These are phyloP conservation scores for Lamproptera curius DNA, from an alignment of 2,888 invertebrate genomes.

Conservation along the genomic window DNA sequence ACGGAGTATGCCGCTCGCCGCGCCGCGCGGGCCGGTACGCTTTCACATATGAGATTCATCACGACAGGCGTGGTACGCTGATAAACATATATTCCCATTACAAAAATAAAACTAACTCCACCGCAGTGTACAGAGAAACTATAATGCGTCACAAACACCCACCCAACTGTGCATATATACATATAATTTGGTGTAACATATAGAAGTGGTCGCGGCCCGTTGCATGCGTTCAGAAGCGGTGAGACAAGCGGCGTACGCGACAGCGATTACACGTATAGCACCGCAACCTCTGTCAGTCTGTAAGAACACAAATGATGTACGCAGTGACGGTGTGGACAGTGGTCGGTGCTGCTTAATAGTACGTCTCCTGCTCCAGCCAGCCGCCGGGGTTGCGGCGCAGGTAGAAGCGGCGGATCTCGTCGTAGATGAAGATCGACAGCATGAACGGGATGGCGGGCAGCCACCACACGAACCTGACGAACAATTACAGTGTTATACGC, in stretches of 20 bases:
- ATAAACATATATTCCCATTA: background rate
- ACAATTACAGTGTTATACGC: too few species aligned
- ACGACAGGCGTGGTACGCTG: too few species aligned
- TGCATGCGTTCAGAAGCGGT: slow-evolving; percentile 66
- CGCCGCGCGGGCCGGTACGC: slow-evolving; percentile 24
- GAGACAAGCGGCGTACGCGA: slow-evolving; percentile 62
- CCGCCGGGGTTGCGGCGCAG: slow-evolving; percentile 98
- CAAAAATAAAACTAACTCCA: slow-evolving; percentile 26
- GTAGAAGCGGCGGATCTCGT: slow-evolving; percentile 98
- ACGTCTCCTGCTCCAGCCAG: slow-evolving; percentile 99
- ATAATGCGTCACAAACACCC: slow-evolving; percentile 63
- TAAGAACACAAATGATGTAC: slow-evolving; percentile 70
- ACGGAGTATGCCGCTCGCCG: slow-evolving; percentile 40
- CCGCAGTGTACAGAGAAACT: too few species aligned
- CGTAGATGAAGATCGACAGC: slow-evolving; percentile 98
- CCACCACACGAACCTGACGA: slow-evolving; percentile 97
- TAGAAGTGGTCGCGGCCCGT: slow-evolving; percentile 29
- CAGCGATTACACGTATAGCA: slow-evolving; percentile 64
- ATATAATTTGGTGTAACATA: slow-evolving; percentile 53
- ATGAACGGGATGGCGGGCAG: slow-evolving; percentile 98
- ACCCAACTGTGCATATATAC: slow-evolving; percentile 72
- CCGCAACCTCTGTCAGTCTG: slow-evolving; percentile 66
- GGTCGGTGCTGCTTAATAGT: slow-evolving; percentile 85
- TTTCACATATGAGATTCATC: slow-evolving; percentile 37
- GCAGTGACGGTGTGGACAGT: slow-evolving; percentile 61